Evolutionary conservation across 2,888 invertebrate genomes (phyloP), one percentile per base, ranked within the genome.

Genomic region (Volucella zonaria): DNA sequence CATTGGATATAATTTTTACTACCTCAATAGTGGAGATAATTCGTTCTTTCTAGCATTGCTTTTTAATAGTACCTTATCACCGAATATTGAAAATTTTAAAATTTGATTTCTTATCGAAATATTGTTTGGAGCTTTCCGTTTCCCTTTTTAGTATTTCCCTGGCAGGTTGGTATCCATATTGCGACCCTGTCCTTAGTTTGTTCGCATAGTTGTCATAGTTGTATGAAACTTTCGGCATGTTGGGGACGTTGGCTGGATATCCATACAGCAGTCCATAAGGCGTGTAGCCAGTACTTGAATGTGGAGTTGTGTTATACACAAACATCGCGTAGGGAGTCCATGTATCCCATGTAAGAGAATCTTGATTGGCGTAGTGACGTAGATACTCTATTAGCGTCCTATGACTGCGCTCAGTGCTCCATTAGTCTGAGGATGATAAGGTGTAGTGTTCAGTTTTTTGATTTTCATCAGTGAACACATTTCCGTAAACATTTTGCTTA

Each of bases 341-440:
- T 47, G 73, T 73, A n/a, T 74, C 49, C 64, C 74, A 74, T 12
- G 64, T 88, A 73, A 71, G 59, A 23, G 12, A 51, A n/a, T 59
- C 59, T 31, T 71, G 4, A 12, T 87, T 87, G 8, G 89, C 88
- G 67, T 87, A 90, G 71, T 89, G 88, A 70, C 88, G 88, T 2
- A 91, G 42, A 77, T 89, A 89, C 18, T 89, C 89, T 4, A 86
- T 87, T 38, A 90, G 54, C 1, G 15, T 59, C 90, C 90, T 40
- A 10, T 66, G 64, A 18, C 15, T 66, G 6, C 45, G 45, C 45
- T 58, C n/a, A 89, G 59, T 1, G 88, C 86, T 8, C 89, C 89
- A 52, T 89, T 90, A 3, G 62, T 51, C 12, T 62, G 79, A 1
- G 79, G 74, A n/a, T 74, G 67, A 42, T 74, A 59, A 0, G 74